Evolutionary conservation across 2,888 invertebrate genomes (phyloP).

Genomic region (Andrena minutula): DNA sequence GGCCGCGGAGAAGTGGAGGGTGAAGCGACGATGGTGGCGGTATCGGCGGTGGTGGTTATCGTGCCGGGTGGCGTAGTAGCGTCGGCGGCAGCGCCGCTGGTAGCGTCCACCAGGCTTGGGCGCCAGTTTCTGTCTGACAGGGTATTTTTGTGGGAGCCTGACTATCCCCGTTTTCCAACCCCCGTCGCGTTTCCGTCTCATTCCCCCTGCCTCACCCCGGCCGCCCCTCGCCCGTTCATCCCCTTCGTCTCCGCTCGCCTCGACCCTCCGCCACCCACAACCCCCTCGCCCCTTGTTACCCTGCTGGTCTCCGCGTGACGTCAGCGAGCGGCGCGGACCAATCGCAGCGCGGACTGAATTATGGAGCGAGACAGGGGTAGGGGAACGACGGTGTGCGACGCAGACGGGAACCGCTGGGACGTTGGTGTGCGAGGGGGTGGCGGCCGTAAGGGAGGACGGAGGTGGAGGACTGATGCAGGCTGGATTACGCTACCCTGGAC

Average conservation of each 20-base stretch:
- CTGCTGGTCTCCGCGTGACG: slow-evolving; percentile 80
- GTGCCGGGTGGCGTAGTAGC: slow-evolving; percentile 32
- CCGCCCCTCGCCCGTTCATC: slow-evolving; percentile 7
- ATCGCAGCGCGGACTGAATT: slow-evolving; percentile 79
- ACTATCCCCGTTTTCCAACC: slow-evolving; percentile 68
- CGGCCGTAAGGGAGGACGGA: slow-evolving; percentile 36
- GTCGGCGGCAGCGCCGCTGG: slow-evolving; percentile 34
- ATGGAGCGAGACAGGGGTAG: slow-evolving; percentile 73
- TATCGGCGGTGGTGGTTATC: slow-evolving; percentile 41
- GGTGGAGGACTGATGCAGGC: slow-evolving; percentile 65
- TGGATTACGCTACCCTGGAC: slow-evolving; percentile 77
- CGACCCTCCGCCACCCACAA: slow-evolving; percentile 16
- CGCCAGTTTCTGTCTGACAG: slow-evolving; percentile 79
- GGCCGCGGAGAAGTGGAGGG: slow-evolving; percentile 18
- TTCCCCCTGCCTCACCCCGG: slow-evolving; percentile 7
- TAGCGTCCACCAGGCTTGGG: slow-evolving; percentile 74
- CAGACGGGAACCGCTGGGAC: slow-evolving; percentile 41
- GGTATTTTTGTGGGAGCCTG: slow-evolving; percentile 78
- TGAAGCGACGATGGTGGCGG: slow-evolving; percentile 24
- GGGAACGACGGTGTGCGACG: slow-evolving; percentile 32
- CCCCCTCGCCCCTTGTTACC: slow-evolving; percentile 72
- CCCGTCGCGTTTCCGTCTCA: slow-evolving; percentile 43
- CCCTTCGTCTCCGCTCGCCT: slow-evolving; percentile 29
- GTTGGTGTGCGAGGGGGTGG: slow-evolving; percentile 47
- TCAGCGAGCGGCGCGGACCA: slow-evolving; percentile 78